Evolutionary conservation across 1,140 invertebrate genomes (phyloP).

Genomic region (Eupeodes corollae): DNA sequence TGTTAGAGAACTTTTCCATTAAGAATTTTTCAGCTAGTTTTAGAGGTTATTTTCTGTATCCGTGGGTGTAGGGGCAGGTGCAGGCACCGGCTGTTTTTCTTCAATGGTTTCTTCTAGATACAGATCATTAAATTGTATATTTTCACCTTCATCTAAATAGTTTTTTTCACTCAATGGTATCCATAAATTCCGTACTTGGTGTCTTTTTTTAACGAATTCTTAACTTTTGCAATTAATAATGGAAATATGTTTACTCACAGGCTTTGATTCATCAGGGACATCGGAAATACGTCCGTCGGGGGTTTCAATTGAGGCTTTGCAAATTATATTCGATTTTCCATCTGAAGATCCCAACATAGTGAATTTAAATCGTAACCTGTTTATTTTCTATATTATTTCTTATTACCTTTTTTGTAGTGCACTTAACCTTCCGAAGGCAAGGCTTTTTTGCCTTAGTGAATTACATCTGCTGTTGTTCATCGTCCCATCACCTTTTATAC

Average conservation of each 20-base stretch:
- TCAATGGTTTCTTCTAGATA: slow-evolving; percentile 17
- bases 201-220: slow-evolving; percentile 19
- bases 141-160: slow-evolving; percentile 24
- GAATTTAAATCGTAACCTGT: slow-evolving; percentile 27
- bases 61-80: neutral
- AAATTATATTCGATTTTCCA: slow-evolving; percentile 25
- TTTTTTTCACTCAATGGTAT: slow-evolving; percentile 14
- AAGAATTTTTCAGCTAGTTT: neutral
- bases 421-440: no score
- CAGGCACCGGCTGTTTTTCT: neutral
- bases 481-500: no score
- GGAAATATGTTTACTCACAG: slow-evolving; percentile 10
- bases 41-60: neutral
- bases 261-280: slow-evolving; percentile 18
- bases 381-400: slow-evolving; percentile 20
- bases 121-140: slow-evolving; percentile 21
- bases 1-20: slow-evolving; percentile 16
- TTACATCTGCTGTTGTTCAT: no score
- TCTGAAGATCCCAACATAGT: slow-evolving; percentile 13
- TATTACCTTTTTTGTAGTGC: no score
- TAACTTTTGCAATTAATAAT: slow-evolving; percentile 12
- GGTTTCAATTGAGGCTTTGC: slow-evolving; percentile 23
- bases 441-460: no score
- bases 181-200: slow-evolving; percentile 22
- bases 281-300: slow-evolving; percentile 11